Percentiles rank a stretch among this genome's conserved stretches.
Conservation (phyloP, 2,113 vertebrate species). For the Coryphaenoides rupestris region DNA sequence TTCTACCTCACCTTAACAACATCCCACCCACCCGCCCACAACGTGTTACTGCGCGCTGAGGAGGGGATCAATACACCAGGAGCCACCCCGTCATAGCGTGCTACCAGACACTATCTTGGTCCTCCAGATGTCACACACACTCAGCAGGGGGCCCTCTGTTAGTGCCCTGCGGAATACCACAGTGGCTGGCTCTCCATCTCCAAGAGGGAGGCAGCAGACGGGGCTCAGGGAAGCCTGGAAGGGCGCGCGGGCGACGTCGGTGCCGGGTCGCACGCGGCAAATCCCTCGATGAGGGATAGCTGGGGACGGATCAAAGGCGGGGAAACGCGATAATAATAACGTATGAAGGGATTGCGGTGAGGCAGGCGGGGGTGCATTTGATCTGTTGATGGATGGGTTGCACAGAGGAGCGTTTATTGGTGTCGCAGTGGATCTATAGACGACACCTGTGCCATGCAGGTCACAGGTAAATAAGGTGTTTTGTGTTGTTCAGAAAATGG, state of each 20-base stretch:
- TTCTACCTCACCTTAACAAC: slow-evolving; percentile 26
- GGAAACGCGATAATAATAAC: slow-evolving; percentile 25
- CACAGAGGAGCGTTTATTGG: background rate
- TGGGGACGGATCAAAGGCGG: slow-evolving; percentile 44
- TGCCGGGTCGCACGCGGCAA: slow-evolving; percentile 40
- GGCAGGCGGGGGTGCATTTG: slow-evolving; percentile 15
- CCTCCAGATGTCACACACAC: slow-evolving; percentile 54
- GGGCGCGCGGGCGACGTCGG: slow-evolving; percentile 31
- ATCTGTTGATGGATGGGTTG: slow-evolving; percentile 40
- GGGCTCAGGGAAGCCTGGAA: slow-evolving; percentile 46
- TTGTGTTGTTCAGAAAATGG: slow-evolving; percentile 22
- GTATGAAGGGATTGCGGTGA: slow-evolving; percentile 29
- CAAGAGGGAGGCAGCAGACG: slow-evolving; percentile 51
- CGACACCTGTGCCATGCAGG: background rate
- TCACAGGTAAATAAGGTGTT: slow-evolving; percentile 14
- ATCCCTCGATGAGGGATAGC: slow-evolving; percentile 46
- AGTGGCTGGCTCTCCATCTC: slow-evolving; percentile 44
- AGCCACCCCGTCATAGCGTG: too few species aligned
- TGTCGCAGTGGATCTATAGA: background rate
- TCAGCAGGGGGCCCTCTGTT: slow-evolving; percentile 61
- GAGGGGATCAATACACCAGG: slow-evolving; percentile 60
- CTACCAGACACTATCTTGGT: slow-evolving; percentile 55
- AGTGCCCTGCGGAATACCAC: slow-evolving; percentile 54
- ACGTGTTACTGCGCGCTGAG: slow-evolving; percentile 48
- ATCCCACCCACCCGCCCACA: slow-evolving; percentile 36